Conservation (phyloP, 2,113 vertebrate genomes). For the Tupaia chinensis region DNA sequence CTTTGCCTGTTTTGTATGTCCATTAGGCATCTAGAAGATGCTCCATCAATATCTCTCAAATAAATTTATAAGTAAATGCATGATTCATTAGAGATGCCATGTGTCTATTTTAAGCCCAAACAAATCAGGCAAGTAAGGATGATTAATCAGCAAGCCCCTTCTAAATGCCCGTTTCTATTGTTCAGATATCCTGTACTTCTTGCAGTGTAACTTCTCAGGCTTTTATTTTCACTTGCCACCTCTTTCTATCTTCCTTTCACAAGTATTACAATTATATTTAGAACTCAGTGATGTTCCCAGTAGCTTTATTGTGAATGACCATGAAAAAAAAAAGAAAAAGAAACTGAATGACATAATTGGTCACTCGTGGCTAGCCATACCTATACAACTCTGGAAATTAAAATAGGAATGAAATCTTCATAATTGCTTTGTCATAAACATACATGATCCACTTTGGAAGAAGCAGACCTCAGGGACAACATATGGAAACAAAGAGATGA, state of each 20-base stretch:
- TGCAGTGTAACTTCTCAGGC: background rate
- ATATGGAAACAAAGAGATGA: background rate
- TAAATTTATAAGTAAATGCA: background rate
- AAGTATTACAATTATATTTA: background rate
- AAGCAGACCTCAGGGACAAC: background rate
- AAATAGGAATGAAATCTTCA: background rate
- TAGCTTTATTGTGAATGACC: background rate
- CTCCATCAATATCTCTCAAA: background rate
- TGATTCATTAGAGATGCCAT: background rate
- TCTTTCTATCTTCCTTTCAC: background rate
- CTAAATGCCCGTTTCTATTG: background rate
- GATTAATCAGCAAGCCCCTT: background rate
- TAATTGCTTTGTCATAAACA: background rate
- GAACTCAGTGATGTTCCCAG: background rate
- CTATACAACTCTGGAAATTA: background rate
- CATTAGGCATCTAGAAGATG: background rate
- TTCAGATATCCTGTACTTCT: background rate
- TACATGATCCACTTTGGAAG: background rate
- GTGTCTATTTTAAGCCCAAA: background rate
- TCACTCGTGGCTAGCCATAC: background rate
- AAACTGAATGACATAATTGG: background rate
- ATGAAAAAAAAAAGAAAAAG: background rate
- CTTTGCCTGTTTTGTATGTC: background rate
- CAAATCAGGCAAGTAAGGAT: background rate
- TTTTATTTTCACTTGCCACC: slow-evolving; percentile 4